These are phyloP conservation scores for Sebastes fasciatus DNA, from an alignment of 2,113 vertebrate genomes.

Conservation along the genomic window DNA sequence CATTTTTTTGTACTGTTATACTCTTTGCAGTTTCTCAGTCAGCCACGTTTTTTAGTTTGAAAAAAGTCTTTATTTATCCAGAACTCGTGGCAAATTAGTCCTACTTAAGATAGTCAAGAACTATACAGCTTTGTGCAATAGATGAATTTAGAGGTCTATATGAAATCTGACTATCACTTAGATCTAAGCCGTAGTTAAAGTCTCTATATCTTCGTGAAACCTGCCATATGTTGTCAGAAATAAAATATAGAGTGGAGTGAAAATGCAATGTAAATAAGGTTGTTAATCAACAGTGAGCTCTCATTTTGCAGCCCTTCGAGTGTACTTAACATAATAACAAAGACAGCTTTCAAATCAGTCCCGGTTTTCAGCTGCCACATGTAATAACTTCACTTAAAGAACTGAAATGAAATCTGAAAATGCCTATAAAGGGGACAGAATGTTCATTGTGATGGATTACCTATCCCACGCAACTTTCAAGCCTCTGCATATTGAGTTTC, in stretches of 20 bases:
- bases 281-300: background rate
- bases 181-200: background rate
- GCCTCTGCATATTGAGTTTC: constrained; percentile 9
- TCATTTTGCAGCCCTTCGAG: too few species aligned
- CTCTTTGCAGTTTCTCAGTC: background rate
- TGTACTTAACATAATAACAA: too few species aligned
- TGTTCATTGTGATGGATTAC: constrained; percentile 19
- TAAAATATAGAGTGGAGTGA: too few species aligned
- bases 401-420: constrained; percentile 2
- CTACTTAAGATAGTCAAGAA: background rate
- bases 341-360: constrained; percentile 7
- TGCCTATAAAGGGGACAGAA: background rate
- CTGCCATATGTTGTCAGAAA: too few species aligned
- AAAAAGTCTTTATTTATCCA: background rate
- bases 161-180: background rate
- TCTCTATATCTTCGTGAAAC: too few species aligned
- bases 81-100: background rate
- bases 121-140: background rate
- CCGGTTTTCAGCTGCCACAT: background rate
- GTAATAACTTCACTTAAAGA: background rate
- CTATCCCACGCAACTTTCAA: background rate
- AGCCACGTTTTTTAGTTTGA: background rate
- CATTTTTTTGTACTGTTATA: background rate
- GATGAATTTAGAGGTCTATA: background rate
- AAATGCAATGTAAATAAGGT: background rate